These are phyloP conservation scores for Steinernema hermaphroditum DNA, from an alignment of 2,888 invertebrate genomes.

Conservation along the genomic window DNA sequence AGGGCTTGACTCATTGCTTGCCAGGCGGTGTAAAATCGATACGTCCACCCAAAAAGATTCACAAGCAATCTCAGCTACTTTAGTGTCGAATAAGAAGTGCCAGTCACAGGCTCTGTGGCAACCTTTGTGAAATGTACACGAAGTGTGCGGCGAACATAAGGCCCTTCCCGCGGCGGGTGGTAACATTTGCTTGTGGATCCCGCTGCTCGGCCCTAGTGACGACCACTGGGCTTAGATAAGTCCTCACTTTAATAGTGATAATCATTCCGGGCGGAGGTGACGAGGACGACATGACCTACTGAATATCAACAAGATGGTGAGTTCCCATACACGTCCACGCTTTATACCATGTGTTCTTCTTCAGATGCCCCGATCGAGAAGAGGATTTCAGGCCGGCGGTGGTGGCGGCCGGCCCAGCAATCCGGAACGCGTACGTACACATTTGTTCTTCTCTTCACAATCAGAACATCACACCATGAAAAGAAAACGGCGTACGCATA, in stretches of 20 bases:
- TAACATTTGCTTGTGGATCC: conserved; percentile 8
- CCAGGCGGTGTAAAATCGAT: no score
- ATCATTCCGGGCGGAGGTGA: not conserved
- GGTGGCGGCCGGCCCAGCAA: conserved; percentile 44
- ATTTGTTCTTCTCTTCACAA: conserved; percentile 61
- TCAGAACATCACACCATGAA: conserved; percentile 60
- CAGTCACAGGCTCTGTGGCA: no score
- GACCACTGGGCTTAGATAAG: conserved; percentile 28
- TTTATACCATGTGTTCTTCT: conserved; percentile 10
- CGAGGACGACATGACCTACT: not conserved
- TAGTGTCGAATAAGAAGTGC: no score
- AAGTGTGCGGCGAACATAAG: not conserved
- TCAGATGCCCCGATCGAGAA: conserved; percentile 47
- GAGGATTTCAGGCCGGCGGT: conserved; percentile 46
- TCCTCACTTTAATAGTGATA: conserved; percentile 34
- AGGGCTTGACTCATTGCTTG: no score
- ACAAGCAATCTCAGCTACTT: no score
- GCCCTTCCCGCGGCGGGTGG: conserved; percentile 18
- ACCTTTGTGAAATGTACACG: not conserved
- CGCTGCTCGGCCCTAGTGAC: not conserved
- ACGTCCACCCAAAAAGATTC: no score
- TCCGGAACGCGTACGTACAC: conserved; percentile 62
- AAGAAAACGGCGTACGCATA: conserved; percentile 62
- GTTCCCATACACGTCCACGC: not conserved
- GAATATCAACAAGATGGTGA: conserved; percentile 32